Evolutionary conservation across 2,113 vertebrate genomes (phyloP), one percentile per base, ranked within the genome.

Genomic region (Triplophysa tibetana): DNA sequence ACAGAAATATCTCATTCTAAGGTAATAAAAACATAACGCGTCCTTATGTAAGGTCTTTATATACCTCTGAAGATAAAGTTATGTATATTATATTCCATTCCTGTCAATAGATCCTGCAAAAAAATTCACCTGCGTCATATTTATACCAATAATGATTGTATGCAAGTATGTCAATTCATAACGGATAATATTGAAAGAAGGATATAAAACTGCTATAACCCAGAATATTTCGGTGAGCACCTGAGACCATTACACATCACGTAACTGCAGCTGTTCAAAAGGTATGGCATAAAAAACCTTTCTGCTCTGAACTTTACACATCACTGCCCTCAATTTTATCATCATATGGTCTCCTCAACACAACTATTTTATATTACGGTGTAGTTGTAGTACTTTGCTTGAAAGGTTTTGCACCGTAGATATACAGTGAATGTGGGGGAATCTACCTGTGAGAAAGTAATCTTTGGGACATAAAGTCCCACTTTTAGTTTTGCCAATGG

Each of bases 401-500:
- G 52, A 81, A 5, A 19, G 52, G 83, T 26, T 70, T 61, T 13
- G 56, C 16, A 26, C 21, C 16, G 41, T 6, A 43, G 52, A 13
- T 21, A 11, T 2, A 3, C 26, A 21, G 52, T 43, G 14, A 21
- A 61, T 21, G 17, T 8, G 45, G 14, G 45, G 21, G 14, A 88
- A 84, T 86, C 29, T 79, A 19, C 17, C 54, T 52, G 13, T 52
- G 1, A 16, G 13, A 52, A 52, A 16, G 19, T 70, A 78, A 6
- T 81, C 70, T 73, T 23, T 17, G 68, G 16, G 62, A 69, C 56
- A 70, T 61, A 26, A 41, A 16, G n/a, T 45, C 70, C 85, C 67
- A 89, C 61, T 89, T 89, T 87, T 50, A 16, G 38, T 54, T 26
- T 19, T 82, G 70, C 63, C 82, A 75, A 61, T 82, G 58, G 80